phyloP scores from a whole-genome alignment of 2,888 invertebrate species.

The Noctuana brunneofusca region DNA sequence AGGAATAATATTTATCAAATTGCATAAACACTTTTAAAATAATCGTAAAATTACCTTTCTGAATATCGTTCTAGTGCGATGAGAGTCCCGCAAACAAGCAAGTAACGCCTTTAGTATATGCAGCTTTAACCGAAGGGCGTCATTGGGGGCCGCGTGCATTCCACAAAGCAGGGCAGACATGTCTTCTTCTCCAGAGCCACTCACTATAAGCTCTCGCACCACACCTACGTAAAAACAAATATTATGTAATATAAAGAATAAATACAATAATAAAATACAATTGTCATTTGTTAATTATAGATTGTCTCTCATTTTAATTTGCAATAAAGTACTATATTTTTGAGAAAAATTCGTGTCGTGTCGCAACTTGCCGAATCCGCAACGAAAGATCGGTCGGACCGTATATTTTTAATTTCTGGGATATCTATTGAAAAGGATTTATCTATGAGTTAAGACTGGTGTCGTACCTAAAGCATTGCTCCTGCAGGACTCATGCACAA shows the following conservation, averaged over 20 bases:
- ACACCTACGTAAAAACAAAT: constrained; percentile 84
- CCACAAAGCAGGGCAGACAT: constrained; percentile 96
- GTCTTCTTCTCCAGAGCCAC: constrained; percentile 97
- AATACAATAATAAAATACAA: too few relatives aligned
- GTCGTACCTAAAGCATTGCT: constrained; percentile 88
- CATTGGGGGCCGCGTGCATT: constrained; percentile 94
- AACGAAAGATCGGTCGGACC: too few relatives aligned
- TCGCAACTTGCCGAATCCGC: too few relatives aligned
- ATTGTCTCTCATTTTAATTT: too few relatives aligned
- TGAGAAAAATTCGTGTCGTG: too few relatives aligned
- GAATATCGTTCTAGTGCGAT: constrained; percentile 97
- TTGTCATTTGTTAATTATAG: too few relatives aligned
- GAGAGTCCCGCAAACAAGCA: constrained; percentile 96
- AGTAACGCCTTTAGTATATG: constrained; percentile 95
- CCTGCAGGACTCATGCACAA: constrained; percentile 91
- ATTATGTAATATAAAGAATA: too few relatives aligned
- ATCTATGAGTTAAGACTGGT: background rate
- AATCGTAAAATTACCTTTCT: constrained; percentile 86
- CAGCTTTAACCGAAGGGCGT: constrained; percentile 92
- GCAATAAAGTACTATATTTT: too few relatives aligned
- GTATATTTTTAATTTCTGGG: too few relatives aligned
- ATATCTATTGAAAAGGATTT: too few relatives aligned
- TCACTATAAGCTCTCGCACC: constrained; percentile 93
- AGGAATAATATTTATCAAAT: too few relatives aligned
- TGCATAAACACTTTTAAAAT: background rate